These are phyloP conservation scores for Marcusenius ussheri DNA, from an alignment of 2,113 vertebrate species.

Conservation along the genomic window DNA sequence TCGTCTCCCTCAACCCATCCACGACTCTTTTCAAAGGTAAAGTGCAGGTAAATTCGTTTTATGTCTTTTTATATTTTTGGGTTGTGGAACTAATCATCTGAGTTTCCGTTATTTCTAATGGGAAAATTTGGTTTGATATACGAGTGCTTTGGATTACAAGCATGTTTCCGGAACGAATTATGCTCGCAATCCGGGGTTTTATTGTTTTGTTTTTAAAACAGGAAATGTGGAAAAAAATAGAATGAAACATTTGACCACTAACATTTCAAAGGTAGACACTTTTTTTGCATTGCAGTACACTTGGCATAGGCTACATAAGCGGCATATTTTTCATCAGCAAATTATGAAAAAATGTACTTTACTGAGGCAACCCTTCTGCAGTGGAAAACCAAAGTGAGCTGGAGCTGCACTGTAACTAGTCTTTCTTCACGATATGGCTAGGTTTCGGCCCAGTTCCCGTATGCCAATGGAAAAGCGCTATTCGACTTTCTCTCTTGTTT, in stretches of 20 bases:
- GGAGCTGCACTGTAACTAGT: background rate
- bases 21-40: no score
- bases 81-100: no score
- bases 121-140: no score
- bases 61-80: no score
- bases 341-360: background rate
- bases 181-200: no score
- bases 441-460: background rate
- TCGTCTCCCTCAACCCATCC: no score
- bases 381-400: background rate
- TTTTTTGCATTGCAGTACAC: background rate
- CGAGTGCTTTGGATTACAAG: no score
- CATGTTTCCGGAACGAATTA: no score
- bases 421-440: background rate
- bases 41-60: no score
- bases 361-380: background rate
- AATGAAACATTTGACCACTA: background rate
- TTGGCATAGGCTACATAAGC: background rate
- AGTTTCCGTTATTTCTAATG: no score
- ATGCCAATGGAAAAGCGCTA: background rate
- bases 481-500: background rate
- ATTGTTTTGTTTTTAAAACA: no score
- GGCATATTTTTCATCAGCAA: background rate
- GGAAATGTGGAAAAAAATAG: background rate
- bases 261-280: background rate